phyloP scores from a whole-genome alignment of 2,113 vertebrate species.

The Peromyscus leucopus region DNA sequence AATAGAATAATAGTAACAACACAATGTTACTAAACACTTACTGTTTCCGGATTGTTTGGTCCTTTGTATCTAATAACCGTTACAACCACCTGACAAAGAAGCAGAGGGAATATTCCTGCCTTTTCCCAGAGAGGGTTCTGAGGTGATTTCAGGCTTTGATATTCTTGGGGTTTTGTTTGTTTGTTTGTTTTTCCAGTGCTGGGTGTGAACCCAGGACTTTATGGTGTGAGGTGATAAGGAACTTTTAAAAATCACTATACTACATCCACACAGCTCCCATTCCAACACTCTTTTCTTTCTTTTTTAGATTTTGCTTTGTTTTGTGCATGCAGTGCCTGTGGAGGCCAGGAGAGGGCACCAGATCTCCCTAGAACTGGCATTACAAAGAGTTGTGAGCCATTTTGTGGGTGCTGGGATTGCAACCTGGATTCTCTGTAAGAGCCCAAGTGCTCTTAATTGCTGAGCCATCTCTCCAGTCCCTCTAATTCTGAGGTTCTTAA shows the following conservation, averaged over 20 bases:
- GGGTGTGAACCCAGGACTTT: neutral
- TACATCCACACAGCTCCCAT: neutral
- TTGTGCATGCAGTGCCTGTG: neutral
- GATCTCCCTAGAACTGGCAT: neutral
- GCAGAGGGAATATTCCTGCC: neutral
- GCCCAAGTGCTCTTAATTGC: neutral
- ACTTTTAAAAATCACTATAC: neutral
- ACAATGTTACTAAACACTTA: neutral
- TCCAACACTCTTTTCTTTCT: neutral
- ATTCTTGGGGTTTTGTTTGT: neutral
- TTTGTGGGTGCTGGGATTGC: neutral
- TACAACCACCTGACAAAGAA: neutral
- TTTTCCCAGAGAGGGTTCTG: slow-evolving; percentile 14
- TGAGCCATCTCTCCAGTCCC: neutral
- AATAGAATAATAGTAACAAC: neutral
- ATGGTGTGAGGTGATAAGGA: neutral
- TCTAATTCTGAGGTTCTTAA: neutral
- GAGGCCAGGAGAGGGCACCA: neutral
- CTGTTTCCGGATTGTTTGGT: slow-evolving; percentile 19
- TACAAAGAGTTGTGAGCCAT: neutral
- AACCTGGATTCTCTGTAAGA: neutral
- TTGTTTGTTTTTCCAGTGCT: neutral
- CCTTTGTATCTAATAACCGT: slow-evolving; percentile 21
- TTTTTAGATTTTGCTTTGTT: neutral
- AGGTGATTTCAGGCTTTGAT: slow-evolving; percentile 1